Conservation (phyloP, 2,113 vertebrate species). For the Peromyscus maniculatus region DNA sequence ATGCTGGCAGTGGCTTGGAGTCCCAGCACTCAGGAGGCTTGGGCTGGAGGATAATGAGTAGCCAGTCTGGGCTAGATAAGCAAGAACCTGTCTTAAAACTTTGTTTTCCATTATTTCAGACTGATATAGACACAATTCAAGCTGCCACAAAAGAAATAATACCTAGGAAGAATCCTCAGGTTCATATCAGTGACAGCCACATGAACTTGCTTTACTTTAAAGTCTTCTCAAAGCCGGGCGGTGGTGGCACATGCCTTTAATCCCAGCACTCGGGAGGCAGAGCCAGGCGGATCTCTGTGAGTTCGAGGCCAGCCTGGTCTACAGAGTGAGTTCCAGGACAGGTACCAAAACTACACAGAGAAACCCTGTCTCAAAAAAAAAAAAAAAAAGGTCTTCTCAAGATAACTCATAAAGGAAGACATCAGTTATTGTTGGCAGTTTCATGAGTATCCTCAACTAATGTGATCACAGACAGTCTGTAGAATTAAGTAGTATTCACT, state of each 20-base stretch:
- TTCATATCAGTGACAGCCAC: conserved; percentile 11
- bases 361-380: no score
- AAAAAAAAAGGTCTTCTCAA: background rate
- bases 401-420: background rate
- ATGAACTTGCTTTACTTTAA: conserved; percentile 21
- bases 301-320: no score
- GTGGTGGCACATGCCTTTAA: no score
- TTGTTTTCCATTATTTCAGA: conserved; percentile 5
- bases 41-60: background rate
- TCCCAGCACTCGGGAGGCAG: no score
- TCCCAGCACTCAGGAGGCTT: background rate
- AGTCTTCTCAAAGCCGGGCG: background rate
- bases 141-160: background rate
- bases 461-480: background rate
- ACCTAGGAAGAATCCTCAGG: background rate
- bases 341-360: no score
- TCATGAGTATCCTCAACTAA: background rate
- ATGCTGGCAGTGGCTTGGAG: background rate
- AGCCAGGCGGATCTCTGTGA: no score
- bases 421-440: background rate
- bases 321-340: no score
- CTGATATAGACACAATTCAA: conserved; percentile 35
- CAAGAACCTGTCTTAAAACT: background rate
- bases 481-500: background rate
- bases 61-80: background rate